Evolutionary conservation across 1,140 invertebrate genomes (phyloP), one percentile per base, ranked within the genome.

Genomic region (Hyphantria cunea): DNA sequence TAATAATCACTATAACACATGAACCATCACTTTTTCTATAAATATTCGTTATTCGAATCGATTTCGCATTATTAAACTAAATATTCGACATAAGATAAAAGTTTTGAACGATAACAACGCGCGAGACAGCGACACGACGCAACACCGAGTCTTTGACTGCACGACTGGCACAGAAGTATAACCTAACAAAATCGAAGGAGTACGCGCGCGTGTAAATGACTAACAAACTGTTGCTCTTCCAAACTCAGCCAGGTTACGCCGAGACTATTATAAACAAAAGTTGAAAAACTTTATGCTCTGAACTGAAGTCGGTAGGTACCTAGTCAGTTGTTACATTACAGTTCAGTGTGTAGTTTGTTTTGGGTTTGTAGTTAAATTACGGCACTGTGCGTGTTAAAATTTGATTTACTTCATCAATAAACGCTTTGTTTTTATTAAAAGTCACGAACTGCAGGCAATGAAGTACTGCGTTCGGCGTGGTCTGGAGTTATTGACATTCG

Each of bases 181-280:
- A 88, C 81, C 77, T 70, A 62, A 68, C 81, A 61, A 76, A 84
- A 77, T 82, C 52, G 64, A 74, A 82, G 63, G 61, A 70, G 47
- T 54, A 74, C 69, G 74, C 71, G 71, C 74, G 66, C 49, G 49
- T 62, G 53, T 54, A 55, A 63, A 49, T 49, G 37, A 54, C 50
- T 33, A 62, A 66, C 64, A 76, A 25, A 66, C 72, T 67, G 64
- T 53, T 64, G 72, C 66, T 58, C 80, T 84, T 69, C 63, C 56
- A 6, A 81, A 86, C 60, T 80, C 73, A 13, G 78, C 61, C 64
- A 69, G 73, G 64, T 86, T 78, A 52, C 74, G 32, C 62, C 6
- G 44, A 70, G 56, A 65, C 72, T 79, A 77, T 74, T 82, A 82
- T 84, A 82, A 85, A 87, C 81, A 85, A 72, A 67, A 77, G 58